phyloP scores from a whole-genome alignment of 2,888 invertebrate species.

The Trichopoda pennipes region DNA sequence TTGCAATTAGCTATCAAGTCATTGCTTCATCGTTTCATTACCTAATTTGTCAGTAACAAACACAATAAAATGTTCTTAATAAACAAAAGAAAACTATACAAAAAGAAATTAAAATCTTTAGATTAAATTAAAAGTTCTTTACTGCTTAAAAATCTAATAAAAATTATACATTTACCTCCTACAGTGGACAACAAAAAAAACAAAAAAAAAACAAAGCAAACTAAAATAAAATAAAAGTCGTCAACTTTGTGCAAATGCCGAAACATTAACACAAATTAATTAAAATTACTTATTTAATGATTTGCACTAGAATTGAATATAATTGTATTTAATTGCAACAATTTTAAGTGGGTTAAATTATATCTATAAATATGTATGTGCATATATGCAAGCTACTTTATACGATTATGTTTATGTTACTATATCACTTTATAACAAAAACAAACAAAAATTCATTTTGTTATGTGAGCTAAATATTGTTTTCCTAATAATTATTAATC shows the following conservation, averaged over 20 bases:
- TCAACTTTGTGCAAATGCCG: not conserved
- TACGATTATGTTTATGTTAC: too few relatives aligned
- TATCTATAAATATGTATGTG: too few relatives aligned
- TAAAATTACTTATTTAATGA: conserved; percentile 12
- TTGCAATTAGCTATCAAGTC: not conserved
- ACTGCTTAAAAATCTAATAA: conserved; percentile 4
- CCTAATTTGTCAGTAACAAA: not conserved
- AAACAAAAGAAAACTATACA: not conserved
- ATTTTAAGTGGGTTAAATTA: conserved; percentile 25
- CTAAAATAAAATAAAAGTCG: too few relatives aligned
- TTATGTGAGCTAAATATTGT: conserved; percentile 11
- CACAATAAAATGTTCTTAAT: not conserved
- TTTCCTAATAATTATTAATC: conserved; percentile 38
- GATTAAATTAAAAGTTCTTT: not conserved
- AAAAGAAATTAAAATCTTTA: too few relatives aligned
- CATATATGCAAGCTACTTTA: too few relatives aligned
- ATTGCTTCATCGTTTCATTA: not conserved
- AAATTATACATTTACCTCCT: not conserved
- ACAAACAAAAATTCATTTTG: not conserved
- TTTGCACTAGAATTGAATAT: not conserved
- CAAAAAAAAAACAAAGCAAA: too few relatives aligned
- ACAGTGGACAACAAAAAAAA: not conserved
- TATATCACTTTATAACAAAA: too few relatives aligned
- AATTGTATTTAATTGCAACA: conserved; percentile 5
- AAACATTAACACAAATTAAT: not conserved